Conservation (phyloP, 2,888 invertebrate genomes). For the Erebia palarica region DNA sequence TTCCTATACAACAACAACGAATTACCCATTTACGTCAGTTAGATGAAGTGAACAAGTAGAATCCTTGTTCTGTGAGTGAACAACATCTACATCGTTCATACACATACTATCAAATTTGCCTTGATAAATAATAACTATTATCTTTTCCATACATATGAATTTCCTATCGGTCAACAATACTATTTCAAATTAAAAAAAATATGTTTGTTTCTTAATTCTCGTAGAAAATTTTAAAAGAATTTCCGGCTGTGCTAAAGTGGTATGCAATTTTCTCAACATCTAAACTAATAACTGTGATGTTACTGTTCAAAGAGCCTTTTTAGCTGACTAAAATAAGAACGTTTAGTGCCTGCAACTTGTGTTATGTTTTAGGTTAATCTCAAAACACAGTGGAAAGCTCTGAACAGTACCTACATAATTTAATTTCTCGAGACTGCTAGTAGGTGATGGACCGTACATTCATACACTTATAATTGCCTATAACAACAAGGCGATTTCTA, state of each 20-base stretch:
- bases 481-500: constrained; percentile 47
- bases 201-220: too few relatives aligned
- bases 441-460: neutral
- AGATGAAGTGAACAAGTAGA: constrained; percentile 30
- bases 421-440: neutral
- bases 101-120: constrained; percentile 17
- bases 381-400: too few relatives aligned
- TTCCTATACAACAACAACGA: constrained; percentile 79
- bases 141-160: constrained; percentile 15
- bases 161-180: neutral
- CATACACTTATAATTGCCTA: constrained; percentile 22
- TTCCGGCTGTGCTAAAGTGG: too few relatives aligned
- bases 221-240: too few relatives aligned
- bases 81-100: constrained; percentile 56
- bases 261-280: too few relatives aligned
- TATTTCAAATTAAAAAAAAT: neutral
- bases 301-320: too few relatives aligned
- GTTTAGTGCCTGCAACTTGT: too few relatives aligned
- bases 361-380: too few relatives aligned
- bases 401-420: neutral
- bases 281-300: too few relatives aligned
- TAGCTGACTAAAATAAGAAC: too few relatives aligned
- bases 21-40: constrained; percentile 67
- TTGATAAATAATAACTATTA: neutral
- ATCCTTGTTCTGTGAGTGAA: constrained; percentile 48